Percentiles rank a stretch among this genome's conserved stretches.
These are phyloP conservation scores for Macropus fuliginosus DNA, from an alignment of 2,797 vertebrate genomes.

Conservation along the genomic window DNA sequence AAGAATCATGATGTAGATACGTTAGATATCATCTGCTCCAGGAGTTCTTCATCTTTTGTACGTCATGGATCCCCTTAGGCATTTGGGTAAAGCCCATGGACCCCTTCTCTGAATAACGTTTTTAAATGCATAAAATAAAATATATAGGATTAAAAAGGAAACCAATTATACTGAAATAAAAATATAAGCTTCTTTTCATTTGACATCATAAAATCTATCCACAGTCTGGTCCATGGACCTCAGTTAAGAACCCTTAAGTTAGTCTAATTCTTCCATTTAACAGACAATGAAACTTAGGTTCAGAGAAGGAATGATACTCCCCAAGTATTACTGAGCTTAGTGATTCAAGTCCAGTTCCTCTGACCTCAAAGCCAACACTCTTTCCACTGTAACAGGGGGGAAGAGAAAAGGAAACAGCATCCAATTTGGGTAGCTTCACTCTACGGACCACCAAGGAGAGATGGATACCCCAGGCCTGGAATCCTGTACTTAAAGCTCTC, in stretches of 20 bases:
- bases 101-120: neutral
- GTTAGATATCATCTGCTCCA: neutral
- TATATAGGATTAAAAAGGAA: neutral
- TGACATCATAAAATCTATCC: neutral
- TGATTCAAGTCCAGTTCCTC: neutral
- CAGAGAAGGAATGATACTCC: neutral
- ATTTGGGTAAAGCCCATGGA: neutral
- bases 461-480: neutral
- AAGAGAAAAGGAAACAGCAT: neutral
- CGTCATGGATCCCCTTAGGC: neutral
- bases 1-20: neutral
- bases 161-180: neutral
- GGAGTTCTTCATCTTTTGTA: neutral
- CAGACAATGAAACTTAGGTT: neutral
- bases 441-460: neutral
- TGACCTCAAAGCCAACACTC: neutral
- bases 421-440: neutral
- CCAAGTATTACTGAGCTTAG: neutral
- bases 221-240: neutral
- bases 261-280: neutral
- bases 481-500: neutral
- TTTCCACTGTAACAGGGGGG: neutral
- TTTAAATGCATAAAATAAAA: neutral
- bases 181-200: neutral
- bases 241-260: neutral